A percentile compares a stretch with the other conserved stretches of the same genome.
Conservation (phyloP, 2,888 invertebrate species). For the Linyphia triangularis region DNA sequence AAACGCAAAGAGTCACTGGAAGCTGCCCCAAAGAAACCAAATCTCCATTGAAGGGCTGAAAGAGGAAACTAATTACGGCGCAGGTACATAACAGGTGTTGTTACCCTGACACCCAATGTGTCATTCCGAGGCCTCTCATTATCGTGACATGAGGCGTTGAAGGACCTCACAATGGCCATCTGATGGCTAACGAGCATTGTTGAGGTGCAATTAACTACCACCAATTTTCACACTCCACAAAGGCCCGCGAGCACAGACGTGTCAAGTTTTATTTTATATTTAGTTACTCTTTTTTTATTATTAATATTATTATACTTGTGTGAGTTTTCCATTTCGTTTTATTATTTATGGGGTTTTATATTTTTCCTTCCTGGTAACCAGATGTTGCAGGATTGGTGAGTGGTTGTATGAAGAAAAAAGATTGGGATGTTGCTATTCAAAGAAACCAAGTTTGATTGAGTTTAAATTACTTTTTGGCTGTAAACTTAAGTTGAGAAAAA, state of each 20-base stretch:
- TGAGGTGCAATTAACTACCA: conserved; percentile 65
- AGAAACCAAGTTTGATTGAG: too few relatives aligned
- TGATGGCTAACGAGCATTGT: conserved; percentile 74
- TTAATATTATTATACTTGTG: too few relatives aligned
- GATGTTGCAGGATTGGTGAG: conserved; percentile 7
- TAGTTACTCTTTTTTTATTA: conserved; percentile 5
- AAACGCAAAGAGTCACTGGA: too few relatives aligned
- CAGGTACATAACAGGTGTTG: conserved; percentile 75
- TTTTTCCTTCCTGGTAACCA: conserved; percentile 49
- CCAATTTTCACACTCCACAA: conserved; percentile 61
- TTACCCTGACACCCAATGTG: conserved; percentile 74
- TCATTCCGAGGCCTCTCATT: conserved; percentile 71
- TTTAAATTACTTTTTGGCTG: too few relatives aligned
- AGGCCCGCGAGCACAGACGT: conserved; percentile 26
- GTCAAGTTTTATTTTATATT: conserved; percentile 17
- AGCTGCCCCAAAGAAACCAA: conserved; percentile 61
- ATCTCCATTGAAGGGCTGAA: conserved; percentile 30
- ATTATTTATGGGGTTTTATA: conserved; percentile 65
- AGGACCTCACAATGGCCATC: conserved; percentile 70
- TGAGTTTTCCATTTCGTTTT: conserved; percentile 42
- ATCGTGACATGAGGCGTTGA: conserved; percentile 71
- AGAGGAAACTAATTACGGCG: conserved; percentile 70
- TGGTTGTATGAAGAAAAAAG: background rate
- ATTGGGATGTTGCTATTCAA: background rate
- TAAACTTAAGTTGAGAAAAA: too few relatives aligned